phyloP scores from a whole-genome alignment of 2,113 vertebrate genomes.

The Pangasianodon hypophthalmus region DNA sequence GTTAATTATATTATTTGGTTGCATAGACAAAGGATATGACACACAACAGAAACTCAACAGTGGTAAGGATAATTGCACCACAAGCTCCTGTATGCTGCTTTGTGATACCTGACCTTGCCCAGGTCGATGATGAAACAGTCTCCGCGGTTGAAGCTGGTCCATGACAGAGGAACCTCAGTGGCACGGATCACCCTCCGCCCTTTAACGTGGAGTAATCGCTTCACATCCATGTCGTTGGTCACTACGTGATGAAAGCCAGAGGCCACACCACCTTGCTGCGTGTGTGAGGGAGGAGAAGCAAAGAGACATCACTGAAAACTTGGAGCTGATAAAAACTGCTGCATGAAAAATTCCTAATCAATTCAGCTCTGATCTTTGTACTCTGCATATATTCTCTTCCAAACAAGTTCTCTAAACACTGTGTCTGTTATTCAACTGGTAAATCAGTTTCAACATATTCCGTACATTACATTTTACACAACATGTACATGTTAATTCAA shows the following conservation, averaged over 20 bases:
- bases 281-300: not conserved
- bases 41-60: not conserved
- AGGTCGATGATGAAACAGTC: constrained; percentile 78
- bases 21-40: not conserved
- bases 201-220: constrained; percentile 69
- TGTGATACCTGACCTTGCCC: constrained; percentile 65
- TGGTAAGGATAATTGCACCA: not conserved
- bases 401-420: not conserved
- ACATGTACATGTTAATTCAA: not conserved
- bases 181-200: constrained; percentile 66
- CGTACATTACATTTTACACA: not conserved
- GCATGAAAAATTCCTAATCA: not conserved
- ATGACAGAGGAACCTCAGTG: constrained; percentile 61
- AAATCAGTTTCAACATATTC: too few species aligned
- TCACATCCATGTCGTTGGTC: constrained; percentile 52
- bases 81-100: not conserved
- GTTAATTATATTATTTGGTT: not conserved
- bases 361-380: not conserved
- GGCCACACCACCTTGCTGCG: constrained; percentile 72
- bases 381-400: not conserved
- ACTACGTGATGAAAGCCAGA: constrained; percentile 72
- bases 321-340: not conserved
- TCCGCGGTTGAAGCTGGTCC: constrained; percentile 72
- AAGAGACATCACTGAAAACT: not conserved
- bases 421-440: not conserved